Conservation (phyloP, 2,888 invertebrate species). For the Lissocephala sabroskyi region DNA sequence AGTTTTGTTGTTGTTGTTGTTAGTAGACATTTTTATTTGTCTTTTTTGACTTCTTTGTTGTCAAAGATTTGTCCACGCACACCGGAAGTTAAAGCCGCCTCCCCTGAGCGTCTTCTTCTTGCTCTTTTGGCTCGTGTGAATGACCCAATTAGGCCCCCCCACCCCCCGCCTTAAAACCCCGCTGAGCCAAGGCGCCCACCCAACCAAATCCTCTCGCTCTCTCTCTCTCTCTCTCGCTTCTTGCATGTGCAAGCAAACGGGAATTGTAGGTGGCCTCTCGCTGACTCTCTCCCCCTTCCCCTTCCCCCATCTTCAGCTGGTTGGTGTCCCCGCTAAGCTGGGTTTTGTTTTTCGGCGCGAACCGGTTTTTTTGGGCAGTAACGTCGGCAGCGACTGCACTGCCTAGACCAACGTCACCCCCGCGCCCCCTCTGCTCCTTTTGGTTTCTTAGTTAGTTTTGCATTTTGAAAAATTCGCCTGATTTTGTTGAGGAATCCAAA, state of each 20-base stretch:
- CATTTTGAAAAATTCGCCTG: slow-evolving; percentile 29
- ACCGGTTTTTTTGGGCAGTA: slow-evolving; percentile 10
- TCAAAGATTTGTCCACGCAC: slow-evolving; percentile 8
- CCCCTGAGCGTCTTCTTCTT: no score
- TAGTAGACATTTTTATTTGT: slow-evolving; percentile 1
- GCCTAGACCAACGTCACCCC: slow-evolving; percentile 12
- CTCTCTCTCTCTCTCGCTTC: background rate
- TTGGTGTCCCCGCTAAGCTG: background rate
- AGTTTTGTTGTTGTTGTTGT: slow-evolving; percentile 31
- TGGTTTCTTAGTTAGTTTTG: slow-evolving; percentile 37
- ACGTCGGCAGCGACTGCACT: slow-evolving; percentile 4
- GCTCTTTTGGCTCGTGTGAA: slow-evolving; percentile 38
- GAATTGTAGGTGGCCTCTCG: slow-evolving; percentile 14
- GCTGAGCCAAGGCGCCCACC: slow-evolving; percentile 17
- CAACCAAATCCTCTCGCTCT: background rate
- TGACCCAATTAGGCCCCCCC: slow-evolving; percentile 57
- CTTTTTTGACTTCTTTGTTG: slow-evolving; percentile 1
- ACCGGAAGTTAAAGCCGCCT: slow-evolving; percentile 32
- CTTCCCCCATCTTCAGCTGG: no score
- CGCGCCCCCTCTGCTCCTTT: slow-evolving; percentile 12
- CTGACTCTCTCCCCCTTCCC: background rate
- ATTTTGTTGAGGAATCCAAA: slow-evolving; percentile 21
- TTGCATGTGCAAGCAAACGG: background rate
- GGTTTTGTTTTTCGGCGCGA: background rate
- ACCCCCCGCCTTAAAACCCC: no score